Conservation (phyloP, 2,113 vertebrate genomes). For the Phylloscopus whistleri region DNA sequence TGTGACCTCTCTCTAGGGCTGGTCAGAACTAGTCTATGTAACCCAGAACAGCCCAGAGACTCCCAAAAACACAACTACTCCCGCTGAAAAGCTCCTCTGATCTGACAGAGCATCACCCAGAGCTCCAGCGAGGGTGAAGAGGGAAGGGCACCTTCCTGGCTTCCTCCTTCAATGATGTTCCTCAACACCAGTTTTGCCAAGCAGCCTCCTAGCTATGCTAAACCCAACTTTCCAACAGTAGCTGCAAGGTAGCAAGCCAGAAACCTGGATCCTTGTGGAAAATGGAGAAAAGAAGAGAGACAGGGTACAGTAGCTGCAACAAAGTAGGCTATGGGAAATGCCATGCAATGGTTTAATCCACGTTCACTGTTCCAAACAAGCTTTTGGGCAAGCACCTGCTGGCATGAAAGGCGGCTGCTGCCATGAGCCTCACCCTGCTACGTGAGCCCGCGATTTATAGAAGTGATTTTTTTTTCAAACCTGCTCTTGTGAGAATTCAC, state of each 20-base stretch:
- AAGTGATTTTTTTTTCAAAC: conserved; percentile 39
- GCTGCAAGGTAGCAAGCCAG: not conserved
- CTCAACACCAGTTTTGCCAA: not conserved
- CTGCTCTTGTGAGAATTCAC: conserved; percentile 45
- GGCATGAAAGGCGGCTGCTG: not conserved
- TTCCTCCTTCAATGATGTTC: not conserved
- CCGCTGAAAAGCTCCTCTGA: not conserved
- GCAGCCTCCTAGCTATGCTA: not conserved
- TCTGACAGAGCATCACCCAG: not conserved
- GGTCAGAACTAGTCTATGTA: not conserved
- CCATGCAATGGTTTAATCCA: conserved; percentile 27
- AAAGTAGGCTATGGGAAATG: conserved; percentile 21
- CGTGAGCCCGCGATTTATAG: not conserved
- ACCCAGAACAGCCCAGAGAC: not conserved
- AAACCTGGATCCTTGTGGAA: not conserved
- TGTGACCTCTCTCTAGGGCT: rapidly evolving
- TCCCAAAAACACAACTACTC: not conserved
- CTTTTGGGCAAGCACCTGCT: not conserved
- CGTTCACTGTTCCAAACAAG: not conserved
- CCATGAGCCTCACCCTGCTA: not conserved
- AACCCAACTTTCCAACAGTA: not conserved
- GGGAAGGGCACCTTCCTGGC: not conserved
- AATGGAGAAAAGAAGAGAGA: conserved; percentile 3
- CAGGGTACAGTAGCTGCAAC: not conserved
- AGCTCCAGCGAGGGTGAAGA: rapidly evolving